Evolutionary conservation across 2,888 invertebrate species (phyloP).

Genomic region (Drosophila mettleri): DNA sequence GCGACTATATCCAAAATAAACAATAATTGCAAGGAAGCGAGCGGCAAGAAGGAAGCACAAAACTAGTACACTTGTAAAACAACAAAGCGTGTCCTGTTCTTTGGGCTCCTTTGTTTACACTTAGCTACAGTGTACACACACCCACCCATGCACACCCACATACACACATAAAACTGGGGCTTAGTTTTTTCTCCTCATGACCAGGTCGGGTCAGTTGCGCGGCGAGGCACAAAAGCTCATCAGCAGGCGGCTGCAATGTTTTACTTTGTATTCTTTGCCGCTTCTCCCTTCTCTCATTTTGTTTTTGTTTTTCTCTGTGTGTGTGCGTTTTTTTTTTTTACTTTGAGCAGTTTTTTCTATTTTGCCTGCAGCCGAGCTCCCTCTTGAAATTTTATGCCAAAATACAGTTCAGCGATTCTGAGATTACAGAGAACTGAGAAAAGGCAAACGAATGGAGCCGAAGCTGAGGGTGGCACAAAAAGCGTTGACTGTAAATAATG

Average conservation of each 20-base stretch:
- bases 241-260: conserved; percentile 20
- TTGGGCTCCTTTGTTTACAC: conserved; percentile 65
- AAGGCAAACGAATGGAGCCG: not conserved
- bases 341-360: conserved; percentile 13
- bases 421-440: conserved; percentile 51
- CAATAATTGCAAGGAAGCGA: conserved; percentile 37
- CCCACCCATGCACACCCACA: conserved; percentile 10
- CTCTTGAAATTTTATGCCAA: conserved; percentile 72
- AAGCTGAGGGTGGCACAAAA: conserved; percentile 16
- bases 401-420: conserved; percentile 75
- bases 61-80: conserved; percentile 20
- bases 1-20: conserved; percentile 25
- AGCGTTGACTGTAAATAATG: conserved; percentile 77
- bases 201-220: conserved; percentile 44
- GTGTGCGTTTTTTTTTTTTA: no score
- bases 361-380: conserved; percentile 17
- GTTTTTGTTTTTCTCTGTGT: not conserved
- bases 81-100: conserved; percentile 45
- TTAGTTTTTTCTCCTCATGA: conserved; percentile 13
- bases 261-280: conserved; percentile 1
- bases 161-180: conserved; percentile 8
- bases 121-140: conserved; percentile 36
- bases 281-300: conserved; percentile 17
- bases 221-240: conserved; percentile 19
- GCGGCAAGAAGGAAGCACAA: not conserved